A percentile compares a stretch with the other conserved stretches of the same genome.
phyloP scores from a whole-genome alignment of 92 coral and sea anemone genomes.

The Zoanthus sansibaricus region DNA sequence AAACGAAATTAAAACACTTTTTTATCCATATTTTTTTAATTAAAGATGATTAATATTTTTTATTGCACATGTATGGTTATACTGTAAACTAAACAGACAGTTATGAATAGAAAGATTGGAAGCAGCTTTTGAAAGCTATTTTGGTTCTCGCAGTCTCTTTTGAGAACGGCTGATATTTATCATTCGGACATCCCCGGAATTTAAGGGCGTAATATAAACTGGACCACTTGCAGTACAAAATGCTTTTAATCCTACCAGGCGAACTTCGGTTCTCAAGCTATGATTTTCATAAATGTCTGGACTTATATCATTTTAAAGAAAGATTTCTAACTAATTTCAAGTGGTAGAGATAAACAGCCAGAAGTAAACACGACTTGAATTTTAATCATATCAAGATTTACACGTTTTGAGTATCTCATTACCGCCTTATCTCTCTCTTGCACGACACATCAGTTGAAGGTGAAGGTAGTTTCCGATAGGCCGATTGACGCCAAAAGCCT shows the following conservation, averaged over 20 bases:
- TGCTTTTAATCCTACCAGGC: constrained; percentile 15
- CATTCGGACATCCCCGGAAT: constrained; percentile 65
- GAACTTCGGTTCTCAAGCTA: not conserved
- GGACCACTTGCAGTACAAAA: not conserved
- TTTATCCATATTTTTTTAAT: constrained; percentile 1
- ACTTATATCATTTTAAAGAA: not conserved
- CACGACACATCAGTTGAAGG: constrained; percentile 53
- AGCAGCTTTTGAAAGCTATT: constrained; percentile 26
- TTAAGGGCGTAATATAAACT: constrained; percentile 45
- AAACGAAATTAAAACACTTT: too few relatives aligned
- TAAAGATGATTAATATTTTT: not conserved
- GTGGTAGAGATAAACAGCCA: constrained; percentile 47
- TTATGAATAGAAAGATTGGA: constrained; percentile 37
- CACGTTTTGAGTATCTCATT: constrained; percentile 64
- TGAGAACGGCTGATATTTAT: constrained; percentile 56
- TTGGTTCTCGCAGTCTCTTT: not conserved
- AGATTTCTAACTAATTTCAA: constrained; percentile 20
- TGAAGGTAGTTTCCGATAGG: constrained; percentile 45
- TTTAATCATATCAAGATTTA: constrained; percentile 70
- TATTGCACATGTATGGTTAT: constrained; percentile 4
- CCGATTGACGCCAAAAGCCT: constrained; percentile 51
- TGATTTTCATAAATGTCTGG: not conserved
- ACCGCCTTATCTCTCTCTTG: constrained; percentile 77
- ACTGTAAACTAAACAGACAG: constrained; percentile 36
- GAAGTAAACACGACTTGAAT: constrained; percentile 60